Percentiles rank a stretch among this genome's conserved stretches.
These are phyloP conservation scores for Montipora efflorescens DNA, from an alignment of 64 coral and sea anemone genomes.

Conservation along the genomic window DNA sequence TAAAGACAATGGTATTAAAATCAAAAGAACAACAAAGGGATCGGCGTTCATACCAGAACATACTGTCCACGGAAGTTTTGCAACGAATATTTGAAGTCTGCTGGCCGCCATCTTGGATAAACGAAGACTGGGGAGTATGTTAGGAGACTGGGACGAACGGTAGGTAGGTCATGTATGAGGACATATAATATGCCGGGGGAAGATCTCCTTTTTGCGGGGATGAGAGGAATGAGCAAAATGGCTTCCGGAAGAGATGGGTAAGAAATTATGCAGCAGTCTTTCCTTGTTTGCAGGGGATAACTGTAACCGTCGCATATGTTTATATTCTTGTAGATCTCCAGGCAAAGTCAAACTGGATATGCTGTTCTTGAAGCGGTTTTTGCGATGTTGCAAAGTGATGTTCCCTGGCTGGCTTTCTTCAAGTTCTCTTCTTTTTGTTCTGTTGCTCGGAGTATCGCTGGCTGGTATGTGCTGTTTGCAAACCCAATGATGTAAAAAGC, in stretches of 20 bases:
- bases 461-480: constrained; percentile 51
- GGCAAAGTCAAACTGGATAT: constrained; percentile 71
- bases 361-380: constrained; percentile 84
- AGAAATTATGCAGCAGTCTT: not conserved
- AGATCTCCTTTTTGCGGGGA: too few species aligned
- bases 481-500: not conserved
- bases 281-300: not conserved
- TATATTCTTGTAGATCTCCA: not conserved
- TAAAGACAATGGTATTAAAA: not conserved
- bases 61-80: constrained; percentile 85
- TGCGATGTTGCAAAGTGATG: constrained; percentile 77
- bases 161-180: too few species aligned
- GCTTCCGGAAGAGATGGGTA: not conserved
- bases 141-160: too few species aligned
- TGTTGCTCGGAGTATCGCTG: constrained; percentile 85
- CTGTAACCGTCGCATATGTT: not conserved
- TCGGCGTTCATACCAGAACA: constrained; percentile 62
- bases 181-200: too few species aligned
- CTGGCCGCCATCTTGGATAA: constrained; percentile 75
- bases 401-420: constrained; percentile 78
- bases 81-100: constrained; percentile 71
- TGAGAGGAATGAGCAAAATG: not conserved
- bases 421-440: constrained; percentile 73
- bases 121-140: too few species aligned
- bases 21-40: not conserved